These are phyloP conservation scores for Prunella fulvescens DNA, from an alignment of 2,113 vertebrate species.

Conservation along the genomic window DNA sequence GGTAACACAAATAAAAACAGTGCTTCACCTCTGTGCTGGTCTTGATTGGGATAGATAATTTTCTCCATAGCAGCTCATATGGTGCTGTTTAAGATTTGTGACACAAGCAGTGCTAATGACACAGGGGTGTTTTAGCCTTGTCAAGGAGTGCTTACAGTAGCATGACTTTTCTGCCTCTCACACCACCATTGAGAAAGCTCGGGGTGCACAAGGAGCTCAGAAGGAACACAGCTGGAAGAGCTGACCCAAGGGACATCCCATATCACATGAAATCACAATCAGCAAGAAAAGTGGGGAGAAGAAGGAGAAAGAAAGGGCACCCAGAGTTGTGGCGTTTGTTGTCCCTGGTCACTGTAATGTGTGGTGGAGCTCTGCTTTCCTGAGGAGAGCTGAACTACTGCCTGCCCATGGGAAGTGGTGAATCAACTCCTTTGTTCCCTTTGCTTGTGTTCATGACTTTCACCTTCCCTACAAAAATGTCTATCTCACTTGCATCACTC, in stretches of 20 bases:
- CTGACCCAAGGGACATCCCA: not conserved
- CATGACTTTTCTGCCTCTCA: not conserved
- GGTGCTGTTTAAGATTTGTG: not conserved
- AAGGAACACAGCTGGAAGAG: not conserved
- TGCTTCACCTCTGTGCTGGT: not conserved
- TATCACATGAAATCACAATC: not conserved
- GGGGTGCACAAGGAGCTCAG: not conserved
- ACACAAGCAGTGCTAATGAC: not conserved
- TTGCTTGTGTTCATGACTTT: rapidly evolving
- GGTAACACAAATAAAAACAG: not conserved
- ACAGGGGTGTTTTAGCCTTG: not conserved
- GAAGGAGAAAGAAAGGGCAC: not conserved
- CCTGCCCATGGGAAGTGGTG: not conserved
- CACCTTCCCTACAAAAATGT: not conserved
- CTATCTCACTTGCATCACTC: not conserved
- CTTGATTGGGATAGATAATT: not conserved
- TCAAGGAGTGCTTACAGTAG: not conserved
- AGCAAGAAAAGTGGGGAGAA: not conserved
- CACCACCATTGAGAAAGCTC: rapidly evolving
- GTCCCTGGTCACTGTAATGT: not conserved
- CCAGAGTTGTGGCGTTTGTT: rapidly evolving
- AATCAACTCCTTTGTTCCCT: not conserved
- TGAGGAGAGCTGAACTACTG: not conserved
- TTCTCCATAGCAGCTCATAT: not conserved
- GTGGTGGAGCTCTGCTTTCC: not conserved